Percentiles rank a stretch among this genome's conserved stretches.
Conservation (phyloP, 1,140 invertebrate species). For the Scaptomyza hsui region DNA sequence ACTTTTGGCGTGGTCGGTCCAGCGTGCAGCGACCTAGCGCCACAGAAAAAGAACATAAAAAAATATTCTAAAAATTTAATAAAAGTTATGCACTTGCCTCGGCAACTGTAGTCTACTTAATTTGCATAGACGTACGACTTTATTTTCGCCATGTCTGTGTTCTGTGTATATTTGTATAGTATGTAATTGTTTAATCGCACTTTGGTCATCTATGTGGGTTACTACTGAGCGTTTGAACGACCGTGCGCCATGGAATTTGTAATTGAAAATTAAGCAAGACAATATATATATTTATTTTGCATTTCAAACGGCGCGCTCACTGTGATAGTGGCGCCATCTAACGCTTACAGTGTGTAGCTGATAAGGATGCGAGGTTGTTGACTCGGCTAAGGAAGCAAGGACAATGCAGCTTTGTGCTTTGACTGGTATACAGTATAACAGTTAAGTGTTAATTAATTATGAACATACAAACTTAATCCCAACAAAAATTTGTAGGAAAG, state of each 20-base stretch:
- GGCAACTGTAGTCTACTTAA: conserved; percentile 44
- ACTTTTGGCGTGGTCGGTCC: conserved; percentile 56
- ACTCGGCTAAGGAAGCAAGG: conserved; percentile 24
- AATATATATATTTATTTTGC: conserved; percentile 6
- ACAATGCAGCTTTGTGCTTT: conserved; percentile 1
- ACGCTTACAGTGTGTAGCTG: background rate
- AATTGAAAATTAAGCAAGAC: conserved; percentile 60
- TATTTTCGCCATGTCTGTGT: conserved; percentile 55
- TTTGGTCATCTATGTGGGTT: conserved; percentile 70
- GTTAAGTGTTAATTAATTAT: background rate
- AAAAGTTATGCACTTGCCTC: conserved; percentile 79
- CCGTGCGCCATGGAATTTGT: conserved; percentile 62
- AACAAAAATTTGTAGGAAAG: background rate
- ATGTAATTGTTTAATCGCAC: conserved; percentile 63
- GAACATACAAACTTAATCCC: background rate
- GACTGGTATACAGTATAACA: conserved; percentile 15
- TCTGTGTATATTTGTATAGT: conserved; percentile 19
- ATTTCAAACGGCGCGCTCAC: background rate
- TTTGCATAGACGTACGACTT: conserved; percentile 78
- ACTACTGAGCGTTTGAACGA: conserved; percentile 37
- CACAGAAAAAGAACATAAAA: conserved; percentile 35
- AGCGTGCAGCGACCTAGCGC: conserved; percentile 39
- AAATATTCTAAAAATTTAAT: conserved; percentile 42
- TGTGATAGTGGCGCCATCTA: conserved; percentile 51
- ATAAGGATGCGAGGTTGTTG: conserved; percentile 38